Percentiles rank a stretch among this genome's conserved stretches.
Conservation (phyloP, 2,113 vertebrate species). For the Xenopus laevis region DNA sequence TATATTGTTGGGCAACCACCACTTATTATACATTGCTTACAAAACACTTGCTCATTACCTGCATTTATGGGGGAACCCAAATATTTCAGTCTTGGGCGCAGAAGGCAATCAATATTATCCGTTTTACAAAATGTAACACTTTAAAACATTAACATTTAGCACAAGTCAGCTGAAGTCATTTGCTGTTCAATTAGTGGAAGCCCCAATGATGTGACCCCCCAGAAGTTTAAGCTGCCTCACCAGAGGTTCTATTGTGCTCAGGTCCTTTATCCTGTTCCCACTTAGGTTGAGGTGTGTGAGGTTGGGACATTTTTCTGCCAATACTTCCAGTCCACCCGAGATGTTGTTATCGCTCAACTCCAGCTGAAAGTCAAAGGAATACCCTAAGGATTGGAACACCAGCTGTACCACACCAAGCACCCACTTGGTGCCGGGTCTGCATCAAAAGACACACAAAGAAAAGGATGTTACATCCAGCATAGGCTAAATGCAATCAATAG, state of each 20-base stretch:
- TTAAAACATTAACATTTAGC: not conserved
- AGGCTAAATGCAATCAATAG: not conserved
- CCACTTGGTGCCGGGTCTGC: not conserved
- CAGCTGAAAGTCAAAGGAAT: conserved; percentile 66
- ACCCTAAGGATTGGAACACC: not conserved
- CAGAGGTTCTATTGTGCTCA: conserved; percentile 97
- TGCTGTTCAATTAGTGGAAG: not conserved
- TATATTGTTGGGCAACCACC: no score
- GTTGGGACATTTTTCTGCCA: conserved; percentile 95
- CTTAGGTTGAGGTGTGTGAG: conserved; percentile 98
- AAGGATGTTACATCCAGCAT: not conserved
- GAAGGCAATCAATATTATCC: not conserved
- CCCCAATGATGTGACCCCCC: not conserved
- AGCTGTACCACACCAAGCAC: conserved; percentile 1
- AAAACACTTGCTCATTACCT: not conserved
- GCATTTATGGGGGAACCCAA: not conserved
- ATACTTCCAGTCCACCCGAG: conserved; percentile 95
- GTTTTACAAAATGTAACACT: not conserved
- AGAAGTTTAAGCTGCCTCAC: conserved; percentile 57
- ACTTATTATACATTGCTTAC: no score
- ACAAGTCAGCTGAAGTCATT: not conserved
- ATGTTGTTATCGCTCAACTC: conserved; percentile 98
- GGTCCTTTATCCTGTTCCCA: conserved; percentile 98
- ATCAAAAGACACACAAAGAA: not conserved
- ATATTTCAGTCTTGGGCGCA: not conserved